These are phyloP conservation scores for Rhagoletis pomonella DNA, from an alignment of 1,140 invertebrate species.

Conservation along the genomic window DNA sequence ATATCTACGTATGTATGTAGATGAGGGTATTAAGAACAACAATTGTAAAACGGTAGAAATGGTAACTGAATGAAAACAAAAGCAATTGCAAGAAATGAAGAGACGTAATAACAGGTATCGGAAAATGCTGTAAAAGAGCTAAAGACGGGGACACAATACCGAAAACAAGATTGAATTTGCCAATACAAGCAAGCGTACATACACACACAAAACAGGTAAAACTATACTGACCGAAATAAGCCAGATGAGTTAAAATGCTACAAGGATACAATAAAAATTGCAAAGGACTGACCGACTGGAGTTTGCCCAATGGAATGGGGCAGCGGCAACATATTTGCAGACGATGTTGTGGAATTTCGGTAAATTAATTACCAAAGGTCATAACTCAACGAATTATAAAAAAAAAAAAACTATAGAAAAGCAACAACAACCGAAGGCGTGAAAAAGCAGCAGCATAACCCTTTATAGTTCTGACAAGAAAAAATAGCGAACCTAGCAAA, in stretches of 20 bases:
- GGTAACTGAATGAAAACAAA: background rate
- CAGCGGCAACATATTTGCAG: background rate
- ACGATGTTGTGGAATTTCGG: background rate
- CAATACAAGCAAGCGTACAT: background rate
- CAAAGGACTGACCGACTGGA: background rate
- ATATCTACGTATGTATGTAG: background rate
- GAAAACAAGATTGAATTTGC: slow-evolving; percentile 40
- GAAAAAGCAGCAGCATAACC: slow-evolving; percentile 9
- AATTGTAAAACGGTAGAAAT: background rate
- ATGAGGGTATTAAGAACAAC: background rate
- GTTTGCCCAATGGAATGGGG: background rate
- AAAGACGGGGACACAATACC: slow-evolving; percentile 13
- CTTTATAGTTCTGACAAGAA: background rate
- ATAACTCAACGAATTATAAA: slow-evolving; percentile 50
- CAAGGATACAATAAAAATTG: slow-evolving; percentile 12
- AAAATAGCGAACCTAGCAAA: background rate
- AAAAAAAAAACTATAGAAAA: background rate
- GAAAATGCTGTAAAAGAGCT: slow-evolving; percentile 10
- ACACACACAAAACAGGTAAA: background rate
- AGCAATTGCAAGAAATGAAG: background rate
- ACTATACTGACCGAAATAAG: background rate
- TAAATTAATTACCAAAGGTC: slow-evolving; percentile 34
- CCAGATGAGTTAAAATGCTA: background rate
- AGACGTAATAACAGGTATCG: background rate
- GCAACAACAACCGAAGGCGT: background rate